Evolutionary conservation across 2,113 vertebrate species (phyloP).

Genomic region (Peucedramus taeniatus): DNA sequence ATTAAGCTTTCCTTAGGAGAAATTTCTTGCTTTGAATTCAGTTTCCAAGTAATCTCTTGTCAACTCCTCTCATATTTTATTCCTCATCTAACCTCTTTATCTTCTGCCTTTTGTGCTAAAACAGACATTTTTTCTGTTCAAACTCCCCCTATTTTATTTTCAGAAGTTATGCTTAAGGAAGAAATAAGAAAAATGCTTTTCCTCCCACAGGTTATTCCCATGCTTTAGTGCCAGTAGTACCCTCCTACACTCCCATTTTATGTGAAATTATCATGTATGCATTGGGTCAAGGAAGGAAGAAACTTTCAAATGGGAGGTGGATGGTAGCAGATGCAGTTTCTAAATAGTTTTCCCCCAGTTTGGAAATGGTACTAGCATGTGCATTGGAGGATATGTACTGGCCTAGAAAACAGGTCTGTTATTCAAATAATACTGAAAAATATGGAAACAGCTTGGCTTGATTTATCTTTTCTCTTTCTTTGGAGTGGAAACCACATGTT

Average conservation of each 20-base stretch:
- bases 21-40: not conserved
- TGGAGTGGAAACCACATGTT: not conserved
- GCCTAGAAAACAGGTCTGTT: not conserved
- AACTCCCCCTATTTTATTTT: not conserved
- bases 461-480: not conserved
- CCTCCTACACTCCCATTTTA: constrained; percentile 36
- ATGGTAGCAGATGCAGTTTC: not conserved
- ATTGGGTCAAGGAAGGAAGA: constrained; percentile 12
- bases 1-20: not conserved
- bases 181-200: not conserved
- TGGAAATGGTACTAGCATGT: not conserved
- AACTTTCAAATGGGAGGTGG: not conserved
- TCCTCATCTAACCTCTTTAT: not conserved
- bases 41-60: not conserved
- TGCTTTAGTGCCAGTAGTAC: constrained; percentile 41
- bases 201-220: constrained; percentile 53
- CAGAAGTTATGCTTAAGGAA: not conserved
- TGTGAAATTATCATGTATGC: constrained; percentile 32
- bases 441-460: not conserved
- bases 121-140: not conserved
- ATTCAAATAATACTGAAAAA: constrained; percentile 35
- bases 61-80: not conserved
- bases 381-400: not conserved
- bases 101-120: not conserved
- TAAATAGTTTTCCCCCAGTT: not conserved